Percentiles rank a stretch among this genome's conserved stretches.
Conservation (phyloP, 2,888 invertebrate species). For the Eledona agricola region DNA sequence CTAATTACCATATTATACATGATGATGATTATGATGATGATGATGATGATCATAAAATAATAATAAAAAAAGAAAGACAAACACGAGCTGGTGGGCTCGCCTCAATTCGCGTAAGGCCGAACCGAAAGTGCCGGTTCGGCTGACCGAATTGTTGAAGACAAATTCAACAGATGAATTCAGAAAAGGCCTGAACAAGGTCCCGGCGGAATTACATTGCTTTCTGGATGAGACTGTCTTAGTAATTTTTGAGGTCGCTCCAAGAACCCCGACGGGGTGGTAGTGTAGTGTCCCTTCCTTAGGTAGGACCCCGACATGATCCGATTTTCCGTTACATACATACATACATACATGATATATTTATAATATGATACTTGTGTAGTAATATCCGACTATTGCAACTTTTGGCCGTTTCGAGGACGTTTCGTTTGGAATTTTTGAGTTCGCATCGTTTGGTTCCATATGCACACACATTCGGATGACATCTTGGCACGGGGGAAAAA, state of each 20-base stretch:
- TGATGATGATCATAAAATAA: slow-evolving; percentile 16
- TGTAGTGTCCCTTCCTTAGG: slow-evolving; percentile 61
- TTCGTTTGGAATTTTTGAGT: slow-evolving; percentile 48
- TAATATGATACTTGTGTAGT: background rate
- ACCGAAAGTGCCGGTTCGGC: no score
- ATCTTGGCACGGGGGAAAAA: slow-evolving; percentile 51
- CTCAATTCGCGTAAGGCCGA: slow-evolving; percentile 53
- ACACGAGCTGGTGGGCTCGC: slow-evolving; percentile 41
- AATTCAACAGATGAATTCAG: slow-evolving; percentile 63
- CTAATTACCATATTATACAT: no score
- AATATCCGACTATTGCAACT: slow-evolving; percentile 46
- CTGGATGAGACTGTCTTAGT: slow-evolving; percentile 65
- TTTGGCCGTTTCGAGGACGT: slow-evolving; percentile 57
- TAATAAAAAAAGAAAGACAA: slow-evolving; percentile 18
- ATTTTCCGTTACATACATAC: slow-evolving; percentile 41
- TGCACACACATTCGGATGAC: slow-evolving; percentile 63
- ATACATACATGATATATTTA: no score
- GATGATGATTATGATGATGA: slow-evolving; percentile 47
- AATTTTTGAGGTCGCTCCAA: slow-evolving; percentile 64
- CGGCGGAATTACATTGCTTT: slow-evolving; percentile 63
- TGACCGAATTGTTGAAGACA: slow-evolving; percentile 61
- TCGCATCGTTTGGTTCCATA: slow-evolving; percentile 62
- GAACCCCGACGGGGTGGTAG: slow-evolving; percentile 54
- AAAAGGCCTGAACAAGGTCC: slow-evolving; percentile 60
- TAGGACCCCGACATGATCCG: slow-evolving; percentile 59